phyloP scores from a whole-genome alignment of 2,888 invertebrate genomes.

The Aphrophora alni region DNA sequence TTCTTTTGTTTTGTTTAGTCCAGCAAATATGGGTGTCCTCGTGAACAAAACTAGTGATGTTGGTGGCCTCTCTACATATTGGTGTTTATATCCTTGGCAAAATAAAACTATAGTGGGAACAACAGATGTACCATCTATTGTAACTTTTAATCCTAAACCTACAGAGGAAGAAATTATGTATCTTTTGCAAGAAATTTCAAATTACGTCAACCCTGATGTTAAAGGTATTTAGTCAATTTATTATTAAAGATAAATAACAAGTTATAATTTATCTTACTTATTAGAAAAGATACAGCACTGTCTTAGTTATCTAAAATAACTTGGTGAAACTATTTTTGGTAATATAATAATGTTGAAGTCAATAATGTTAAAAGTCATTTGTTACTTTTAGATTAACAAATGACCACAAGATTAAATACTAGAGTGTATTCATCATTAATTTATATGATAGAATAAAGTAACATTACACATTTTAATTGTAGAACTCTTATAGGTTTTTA shows the following conservation, averaged over 20 bases:
- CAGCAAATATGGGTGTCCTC: slow-evolving; percentile 95
- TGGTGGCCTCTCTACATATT: slow-evolving; percentile 83
- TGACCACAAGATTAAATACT: no score
- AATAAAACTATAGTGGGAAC: slow-evolving; percentile 94
- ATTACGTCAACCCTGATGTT: slow-evolving; percentile 94
- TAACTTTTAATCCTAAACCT: slow-evolving; percentile 92
- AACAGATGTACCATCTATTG: slow-evolving; percentile 92
- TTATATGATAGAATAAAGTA: no score
- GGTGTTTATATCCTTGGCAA: slow-evolving; percentile 95
- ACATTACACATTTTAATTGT: no score
- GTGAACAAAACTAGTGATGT: slow-evolving; percentile 99
- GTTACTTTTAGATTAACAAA: no score
- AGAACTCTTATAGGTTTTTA: no score
- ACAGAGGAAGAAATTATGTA: slow-evolving; percentile 98
- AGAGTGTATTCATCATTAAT: no score
- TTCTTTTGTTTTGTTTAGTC: slow-evolving; percentile 64
- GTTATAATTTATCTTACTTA: not conserved
- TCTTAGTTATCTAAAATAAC: not conserved
- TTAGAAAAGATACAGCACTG: not conserved
- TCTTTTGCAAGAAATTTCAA: slow-evolving; percentile 95
- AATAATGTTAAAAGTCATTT: no score
- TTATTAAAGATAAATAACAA: not conserved
- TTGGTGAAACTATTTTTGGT: not conserved
- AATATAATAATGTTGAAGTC: not conserved
- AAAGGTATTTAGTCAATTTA: slow-evolving; percentile 67